Conservation (phyloP, 2,113 vertebrate genomes). For the Eurypyga helias region DNA sequence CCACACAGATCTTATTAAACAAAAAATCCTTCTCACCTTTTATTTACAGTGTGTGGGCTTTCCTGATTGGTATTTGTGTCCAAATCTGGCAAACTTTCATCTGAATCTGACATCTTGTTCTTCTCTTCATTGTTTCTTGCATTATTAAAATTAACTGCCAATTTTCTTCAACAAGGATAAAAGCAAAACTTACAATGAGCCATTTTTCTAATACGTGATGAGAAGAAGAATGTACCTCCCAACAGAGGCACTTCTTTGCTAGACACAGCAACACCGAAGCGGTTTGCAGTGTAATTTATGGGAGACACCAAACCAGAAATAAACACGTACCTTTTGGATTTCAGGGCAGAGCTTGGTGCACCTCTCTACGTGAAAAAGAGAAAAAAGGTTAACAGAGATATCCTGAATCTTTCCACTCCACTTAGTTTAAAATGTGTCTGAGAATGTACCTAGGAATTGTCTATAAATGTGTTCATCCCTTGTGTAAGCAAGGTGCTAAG, state of each 20-base stretch:
- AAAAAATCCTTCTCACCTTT: conserved; percentile 44
- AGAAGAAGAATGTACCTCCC: neutral
- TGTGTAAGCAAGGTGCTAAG: neutral
- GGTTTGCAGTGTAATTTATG: neutral
- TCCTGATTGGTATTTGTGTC: neutral
- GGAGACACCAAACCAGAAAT: neutral
- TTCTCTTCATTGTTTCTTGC: neutral
- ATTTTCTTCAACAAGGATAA: neutral
- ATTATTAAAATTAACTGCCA: conserved; percentile 50
- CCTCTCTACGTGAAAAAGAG: neutral
- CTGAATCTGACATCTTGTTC: neutral
- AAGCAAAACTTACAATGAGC: neutral
- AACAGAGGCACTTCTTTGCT: neutral
- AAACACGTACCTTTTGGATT: neutral
- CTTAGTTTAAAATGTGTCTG: neutral
- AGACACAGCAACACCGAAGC: neutral
- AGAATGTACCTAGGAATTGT: neutral
- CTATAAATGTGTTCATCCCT: neutral
- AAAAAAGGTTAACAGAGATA: neutral
- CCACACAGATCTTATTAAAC: neutral
- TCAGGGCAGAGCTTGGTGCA: fast-evolving
- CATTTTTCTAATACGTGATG: neutral
- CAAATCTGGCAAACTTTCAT: neutral
- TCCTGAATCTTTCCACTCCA: neutral
- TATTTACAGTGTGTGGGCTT: neutral